Base-by-base conservation (phyloP, 2,888 invertebrate species). In the Panopea generosa region DNA sequence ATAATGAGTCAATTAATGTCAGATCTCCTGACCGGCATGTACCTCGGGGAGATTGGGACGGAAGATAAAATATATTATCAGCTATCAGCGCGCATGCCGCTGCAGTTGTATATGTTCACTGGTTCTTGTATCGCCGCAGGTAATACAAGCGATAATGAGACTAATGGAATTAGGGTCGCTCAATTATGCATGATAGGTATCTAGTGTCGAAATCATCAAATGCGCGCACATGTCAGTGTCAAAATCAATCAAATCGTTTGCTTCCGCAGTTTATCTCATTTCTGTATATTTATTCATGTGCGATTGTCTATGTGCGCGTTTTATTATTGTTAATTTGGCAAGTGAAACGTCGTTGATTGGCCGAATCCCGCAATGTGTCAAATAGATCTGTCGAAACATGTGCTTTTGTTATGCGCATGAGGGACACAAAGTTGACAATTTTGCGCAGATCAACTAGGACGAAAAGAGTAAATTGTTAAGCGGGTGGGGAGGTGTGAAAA, bases 401-500 rank as follows among this genome's bases (percentile, higher is more conserved):
- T 82, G 83, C 81, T 77, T 85, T 83, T 85, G 81, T 85, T 85
- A 85, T 85, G 85, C 85, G 85, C 85, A 85, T 69, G 67, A 66
- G 71, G 75, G 68, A 55, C 52, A 63, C 71, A 81, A 71, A 73
- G 75, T 72, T 75, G 72, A 77, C 78, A 72, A 63, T 62, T 77
- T 72, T 71, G 83, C 84, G 84, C 84, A 84, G 83, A 82, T 79
- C 74, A 75, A 57, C 62, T 63, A 66, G 60, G 60, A 75, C 75
- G 69, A 22, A 27, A 26, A 18, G 60, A 60, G 29, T 29, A 60
- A 26, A 29, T 7, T 29, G 29, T 29, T 27, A 60, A 29, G 45
- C 49, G 60, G 60, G 60, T 60, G 60, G 60, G 59, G 60, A 29
- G 47, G 27, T 49, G 47, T 22, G 57, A 22, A 43, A 24, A 2